Base-by-base conservation (phyloP, 2,797 vertebrate genomes). In the Eleutherodactylus coqui region DNA sequence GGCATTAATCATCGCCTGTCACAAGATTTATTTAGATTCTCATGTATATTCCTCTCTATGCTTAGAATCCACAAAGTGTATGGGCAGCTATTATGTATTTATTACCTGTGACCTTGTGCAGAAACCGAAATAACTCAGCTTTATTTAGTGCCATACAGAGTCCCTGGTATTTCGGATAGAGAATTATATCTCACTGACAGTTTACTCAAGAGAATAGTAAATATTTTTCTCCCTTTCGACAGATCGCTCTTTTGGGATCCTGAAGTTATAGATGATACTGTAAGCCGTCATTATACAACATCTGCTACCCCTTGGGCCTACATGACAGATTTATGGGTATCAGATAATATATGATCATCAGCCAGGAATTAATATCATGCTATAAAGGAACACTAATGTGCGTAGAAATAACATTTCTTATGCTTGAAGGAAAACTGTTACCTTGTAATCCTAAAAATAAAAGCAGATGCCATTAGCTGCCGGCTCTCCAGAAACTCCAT, bases 131-230 rank as follows among this genome's bases (percentile, higher is more conserved):
- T 69, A 45, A 67, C 36, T 27, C 79, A 38, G 36, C 3, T 70
- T 53, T 69, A 69, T 81, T 32, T 32, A 9, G 78, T 9, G 34
- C 27, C 45, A 13, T 43, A 19, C 43, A 19, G 60, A 67, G n/a
- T 69, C 29, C 41, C 10, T 34, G 58, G 13, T 24, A 32, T 80
- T 45, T 36, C 29, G 21, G 24, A 27, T 27, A 27, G 45, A 82
- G 79, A 24, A 55, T 75, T 75, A 76, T 53, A 51, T 38, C 75
- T 55, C 1, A 7, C 64, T 82, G 60, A 36, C 64, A 53, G 29
- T 69, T 82, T 70, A 27, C 60, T 38, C 79, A 53, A 43, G 62
- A 82, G 79, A 70, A 51, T 82, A 82, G 49, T 82, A 41, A 55
- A 82, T 82, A 34, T 58, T 72, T 43, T 49, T 32, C 38, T 72